Base-by-base conservation (phyloP, 2,113 vertebrate species). In the Euleptes europaea region DNA sequence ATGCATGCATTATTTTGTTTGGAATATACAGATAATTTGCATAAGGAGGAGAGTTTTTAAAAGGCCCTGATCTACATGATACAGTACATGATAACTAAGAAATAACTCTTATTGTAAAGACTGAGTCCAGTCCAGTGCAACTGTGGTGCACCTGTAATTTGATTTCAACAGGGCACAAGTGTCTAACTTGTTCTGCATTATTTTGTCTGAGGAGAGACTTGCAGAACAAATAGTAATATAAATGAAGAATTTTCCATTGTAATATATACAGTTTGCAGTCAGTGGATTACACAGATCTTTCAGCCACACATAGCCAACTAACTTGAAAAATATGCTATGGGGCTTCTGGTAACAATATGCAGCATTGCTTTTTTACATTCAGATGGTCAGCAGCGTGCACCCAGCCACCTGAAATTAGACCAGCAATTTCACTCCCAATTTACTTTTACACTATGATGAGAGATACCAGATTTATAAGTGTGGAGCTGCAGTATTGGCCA, bases 321-420 rank as follows among this genome's bases (percentile, higher is more conserved):
- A 38, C 71, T 88, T 85, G 83, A 87, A 80, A 72, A 89, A 90
- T 82, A 10, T 65, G 80, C 72, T 83, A 85, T 80, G 88, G 49
- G 54, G 2, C 63, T 83, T 85, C 21, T 0, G 67, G 33, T 63
- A 71, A 49, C 86, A 71, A 0, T 1, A 80, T 76, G 88, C 73
- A 89, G 76, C 79, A 83, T 83, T 84, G 75, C 57, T 87, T 88
- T n/a, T 57, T 86, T 79, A 7, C 31, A 87, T 70, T 87, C 57
- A 80, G 73, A 26, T 17, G 26, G 44, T 84, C 51, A 70, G 70
- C 65, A 88, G 76, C 31, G 12, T 73, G 70, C 26, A 60, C 54
- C n/a, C 80, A 90, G 49, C 70, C 90, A 72, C 71, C 70, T 90
- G 76, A 92, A 90, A 92, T 67, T 38, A 77, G 73, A 77, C n/a